Percentiles rank a stretch among this genome's conserved stretches.
These are phyloP conservation scores for Pangasius mekongensis DNA, from an alignment of 2,797 vertebrate genomes.

Conservation along the genomic window DNA sequence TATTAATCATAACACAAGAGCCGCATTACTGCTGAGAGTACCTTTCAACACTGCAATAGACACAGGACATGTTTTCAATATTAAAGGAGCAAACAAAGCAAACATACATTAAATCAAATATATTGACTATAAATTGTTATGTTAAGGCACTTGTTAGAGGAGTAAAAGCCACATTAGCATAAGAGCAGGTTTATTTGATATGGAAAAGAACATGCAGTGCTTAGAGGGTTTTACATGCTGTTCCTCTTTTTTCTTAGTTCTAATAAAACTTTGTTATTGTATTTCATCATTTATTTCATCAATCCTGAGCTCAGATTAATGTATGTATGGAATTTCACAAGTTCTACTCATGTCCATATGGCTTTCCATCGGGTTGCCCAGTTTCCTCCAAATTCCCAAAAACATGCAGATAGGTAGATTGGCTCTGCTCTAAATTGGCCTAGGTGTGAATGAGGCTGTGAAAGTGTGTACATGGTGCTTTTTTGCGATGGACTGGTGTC, in stretches of 20 bases:
- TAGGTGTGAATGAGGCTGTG: background rate
- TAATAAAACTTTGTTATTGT: background rate
- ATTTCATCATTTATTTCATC: too few species aligned
- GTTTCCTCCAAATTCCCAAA: background rate
- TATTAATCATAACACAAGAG: slow-evolving; percentile 52
- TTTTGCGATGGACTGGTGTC: background rate
- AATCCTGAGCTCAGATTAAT: background rate
- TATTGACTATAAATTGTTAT: slow-evolving; percentile 13
- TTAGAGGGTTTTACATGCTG: background rate
- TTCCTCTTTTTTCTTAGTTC: background rate
- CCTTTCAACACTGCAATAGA: slow-evolving; percentile 34
- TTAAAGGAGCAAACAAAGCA: slow-evolving; percentile 22
- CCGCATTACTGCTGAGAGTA: slow-evolving; percentile 21
- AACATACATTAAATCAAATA: slow-evolving; percentile 20
- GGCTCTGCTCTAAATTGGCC: background rate
- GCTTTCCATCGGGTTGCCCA: background rate
- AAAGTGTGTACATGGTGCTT: background rate
- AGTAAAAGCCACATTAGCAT: slow-evolving; percentile 17
- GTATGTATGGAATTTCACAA: background rate
- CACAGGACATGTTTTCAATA: slow-evolving; percentile 22
- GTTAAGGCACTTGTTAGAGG: slow-evolving; percentile 6
- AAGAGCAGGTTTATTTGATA: slow-evolving; percentile 12
- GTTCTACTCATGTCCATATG: background rate
- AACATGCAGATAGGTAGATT: too few species aligned
- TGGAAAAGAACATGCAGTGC: slow-evolving; percentile 22